Conservation (phyloP, 2,797 vertebrate species). For the Sebastes wilsoni region DNA sequence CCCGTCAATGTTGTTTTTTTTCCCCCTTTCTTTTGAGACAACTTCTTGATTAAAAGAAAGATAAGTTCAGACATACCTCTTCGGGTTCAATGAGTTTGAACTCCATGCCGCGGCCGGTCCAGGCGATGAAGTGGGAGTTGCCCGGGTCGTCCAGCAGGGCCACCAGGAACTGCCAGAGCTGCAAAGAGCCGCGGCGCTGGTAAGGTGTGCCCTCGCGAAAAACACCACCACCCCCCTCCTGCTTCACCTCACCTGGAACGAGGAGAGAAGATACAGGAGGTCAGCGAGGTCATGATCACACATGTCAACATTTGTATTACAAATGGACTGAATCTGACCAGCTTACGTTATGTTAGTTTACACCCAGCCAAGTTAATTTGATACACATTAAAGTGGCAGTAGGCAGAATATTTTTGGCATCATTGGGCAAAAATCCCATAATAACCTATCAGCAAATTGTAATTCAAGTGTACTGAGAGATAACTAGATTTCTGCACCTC, state of each 20-base stretch:
- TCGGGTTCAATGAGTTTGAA: conserved; percentile 99
- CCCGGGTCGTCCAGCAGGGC: conserved; percentile 93
- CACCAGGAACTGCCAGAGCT: conserved; percentile 98
- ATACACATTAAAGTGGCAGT: not conserved
- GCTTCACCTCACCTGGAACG: conserved; percentile 90
- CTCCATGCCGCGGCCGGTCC: conserved; percentile 98
- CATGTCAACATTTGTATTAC: not conserved
- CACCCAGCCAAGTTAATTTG: not conserved
- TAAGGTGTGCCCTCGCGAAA: conserved; percentile 93
- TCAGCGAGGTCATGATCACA: not conserved
- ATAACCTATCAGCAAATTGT: too few relatives aligned
- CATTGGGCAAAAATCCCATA: too few relatives aligned
- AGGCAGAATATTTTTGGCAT: too few relatives aligned
- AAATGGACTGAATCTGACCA: not conserved
- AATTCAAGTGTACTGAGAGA: too few relatives aligned
- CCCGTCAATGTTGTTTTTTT: not conserved
- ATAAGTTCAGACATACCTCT: conserved; percentile 81
- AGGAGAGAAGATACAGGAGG: not conserved
- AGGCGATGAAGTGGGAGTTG: conserved; percentile 96
- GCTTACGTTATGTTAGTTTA: not conserved
- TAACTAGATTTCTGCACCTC: too few relatives aligned
- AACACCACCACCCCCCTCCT: conserved; percentile 83
- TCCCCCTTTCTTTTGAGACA: too few relatives aligned
- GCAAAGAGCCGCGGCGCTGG: conserved; percentile 94
- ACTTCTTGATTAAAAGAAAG: not conserved